Evolutionary conservation across 2,797 vertebrate species (phyloP).

Genomic region (Phalanger gymnotis): DNA sequence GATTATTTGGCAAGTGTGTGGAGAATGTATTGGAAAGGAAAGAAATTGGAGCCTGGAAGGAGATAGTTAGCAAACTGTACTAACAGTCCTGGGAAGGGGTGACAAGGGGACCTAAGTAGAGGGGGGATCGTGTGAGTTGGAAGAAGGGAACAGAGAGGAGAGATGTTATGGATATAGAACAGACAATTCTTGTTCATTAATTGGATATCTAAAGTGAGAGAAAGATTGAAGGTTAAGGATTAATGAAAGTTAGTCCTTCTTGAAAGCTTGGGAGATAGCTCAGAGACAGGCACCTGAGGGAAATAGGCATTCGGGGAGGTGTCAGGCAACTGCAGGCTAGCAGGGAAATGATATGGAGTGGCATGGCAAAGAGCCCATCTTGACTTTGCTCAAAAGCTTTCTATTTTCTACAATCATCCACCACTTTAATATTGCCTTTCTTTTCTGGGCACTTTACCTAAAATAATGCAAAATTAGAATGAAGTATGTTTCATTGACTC

Average conservation of each 20-base stretch:
- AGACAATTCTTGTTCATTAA: neutral
- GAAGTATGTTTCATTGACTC: slow-evolving; percentile 4
- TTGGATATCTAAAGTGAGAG: neutral
- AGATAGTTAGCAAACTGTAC: too few species aligned
- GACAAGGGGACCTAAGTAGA: neutral
- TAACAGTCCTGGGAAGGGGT: neutral
- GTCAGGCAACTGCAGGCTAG: neutral
- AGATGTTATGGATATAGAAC: neutral
- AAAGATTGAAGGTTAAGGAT: neutral
- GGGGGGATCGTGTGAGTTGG: neutral
- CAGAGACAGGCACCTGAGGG: neutral
- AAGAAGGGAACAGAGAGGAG: neutral
- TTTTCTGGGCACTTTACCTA: neutral
- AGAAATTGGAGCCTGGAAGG: neutral
- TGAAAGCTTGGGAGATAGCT: neutral
- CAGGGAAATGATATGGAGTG: neutral
- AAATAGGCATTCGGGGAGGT: neutral
- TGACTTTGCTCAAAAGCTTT: neutral
- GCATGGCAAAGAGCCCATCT: neutral
- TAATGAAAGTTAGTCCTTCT: neutral
- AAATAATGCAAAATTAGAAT: neutral
- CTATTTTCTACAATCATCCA: neutral
- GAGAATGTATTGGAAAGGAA: neutral
- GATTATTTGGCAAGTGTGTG: neutral
- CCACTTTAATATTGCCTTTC: neutral